Evolutionary conservation across 2,888 invertebrate species (phyloP), one percentile per base, ranked within the genome.

Genomic region (Aspidiotus rigidus): DNA sequence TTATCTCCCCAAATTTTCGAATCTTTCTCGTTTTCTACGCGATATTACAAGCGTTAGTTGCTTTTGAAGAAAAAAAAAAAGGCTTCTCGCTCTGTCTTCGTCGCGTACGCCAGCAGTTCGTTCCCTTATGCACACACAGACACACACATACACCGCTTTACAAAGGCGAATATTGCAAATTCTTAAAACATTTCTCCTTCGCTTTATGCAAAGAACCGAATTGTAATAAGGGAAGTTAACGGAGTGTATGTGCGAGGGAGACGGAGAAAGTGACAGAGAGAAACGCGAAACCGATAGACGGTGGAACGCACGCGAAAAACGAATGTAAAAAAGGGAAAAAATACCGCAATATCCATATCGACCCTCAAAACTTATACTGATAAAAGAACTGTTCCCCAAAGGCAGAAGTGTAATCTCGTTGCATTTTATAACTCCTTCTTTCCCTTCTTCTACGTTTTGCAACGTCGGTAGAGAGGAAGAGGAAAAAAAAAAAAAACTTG

Each of bases 361-460:
- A 57, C 57, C 57, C 57, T 57, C 10, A 57, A 57, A 49, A 49
- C 49, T 49, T 49, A 28, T 28, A 57, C 57, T 57, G 57, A 57
- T 57, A 57, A 57, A 57, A 57, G 57, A 57, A 57, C 57, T 17
- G 57, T 57, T 57, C 57, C 57, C 57, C 7, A 16, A n/a, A 57
- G 57, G 57, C 57, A 57, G 49, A 49, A 49, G 49, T 49, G 49
- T 49, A 49, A 49, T 49, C 49, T 49, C 49, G 49, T 49, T 49
- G 49, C 49, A 49, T 49, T 49, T 13, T 49, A 49, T n/a, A 49
- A 28, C 28, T 28, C 28, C 28, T 28, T 28, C 28, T 28, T 28
- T 28, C 49, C 49, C 49, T n/a, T 49, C 49, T 49, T 49, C 57
- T 2, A 7, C 57, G 17, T 57, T 57, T 5, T n/a, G n/a, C 53